These are phyloP conservation scores for Macquaria ambigua DNA, from an alignment of 2,113 vertebrate species.

Conservation along the genomic window DNA sequence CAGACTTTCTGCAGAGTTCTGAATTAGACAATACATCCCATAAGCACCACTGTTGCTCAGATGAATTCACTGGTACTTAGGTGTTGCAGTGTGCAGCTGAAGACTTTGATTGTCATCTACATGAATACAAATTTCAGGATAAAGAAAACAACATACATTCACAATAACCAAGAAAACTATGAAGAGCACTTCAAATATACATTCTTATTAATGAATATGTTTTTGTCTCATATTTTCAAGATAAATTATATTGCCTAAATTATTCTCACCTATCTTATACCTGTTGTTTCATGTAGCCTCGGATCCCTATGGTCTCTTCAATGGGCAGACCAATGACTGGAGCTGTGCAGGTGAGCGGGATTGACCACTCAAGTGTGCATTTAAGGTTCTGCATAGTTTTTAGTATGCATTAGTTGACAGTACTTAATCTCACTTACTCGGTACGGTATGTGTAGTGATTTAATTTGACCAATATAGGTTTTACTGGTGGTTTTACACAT, in stretches of 20 bases:
- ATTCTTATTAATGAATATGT: neutral
- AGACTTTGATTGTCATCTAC: neutral
- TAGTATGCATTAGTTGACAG: neutral
- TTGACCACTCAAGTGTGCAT: neutral
- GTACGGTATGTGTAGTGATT: neutral
- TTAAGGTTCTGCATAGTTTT: neutral
- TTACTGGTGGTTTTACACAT: neutral
- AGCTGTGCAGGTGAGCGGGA: constrained; percentile 89
- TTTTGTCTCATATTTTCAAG: neutral
- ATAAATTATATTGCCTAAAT: neutral
- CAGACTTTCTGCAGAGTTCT: neutral
- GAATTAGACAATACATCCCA: neutral
- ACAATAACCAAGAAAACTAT: neutral
- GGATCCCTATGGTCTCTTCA: constrained; percentile 88
- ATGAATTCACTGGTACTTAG: neutral
- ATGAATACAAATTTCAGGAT: neutral
- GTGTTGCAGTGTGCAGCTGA: neutral
- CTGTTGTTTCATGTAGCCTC: constrained; percentile 83
- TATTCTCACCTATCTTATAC: neutral
- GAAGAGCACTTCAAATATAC: neutral
- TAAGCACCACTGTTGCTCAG: too few species aligned
- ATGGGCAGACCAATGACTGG: constrained; percentile 93
- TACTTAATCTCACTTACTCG: neutral
- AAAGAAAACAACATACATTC: neutral
- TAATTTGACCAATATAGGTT: neutral